phyloP scores from a whole-genome alignment of 2,888 invertebrate genomes.

The Tineola bisselliella region DNA sequence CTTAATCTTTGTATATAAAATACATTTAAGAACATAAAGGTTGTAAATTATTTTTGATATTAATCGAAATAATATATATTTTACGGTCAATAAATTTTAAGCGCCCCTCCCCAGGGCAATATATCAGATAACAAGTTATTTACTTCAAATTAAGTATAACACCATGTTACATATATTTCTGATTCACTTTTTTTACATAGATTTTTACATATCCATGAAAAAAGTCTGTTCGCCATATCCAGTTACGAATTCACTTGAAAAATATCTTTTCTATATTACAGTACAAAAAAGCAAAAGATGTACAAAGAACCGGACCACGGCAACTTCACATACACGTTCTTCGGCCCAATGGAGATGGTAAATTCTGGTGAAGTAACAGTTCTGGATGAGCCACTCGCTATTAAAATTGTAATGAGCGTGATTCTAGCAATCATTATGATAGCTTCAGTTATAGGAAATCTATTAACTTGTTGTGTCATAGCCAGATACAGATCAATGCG shows the following conservation, averaged over 20 bases:
- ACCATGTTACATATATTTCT: too few species aligned
- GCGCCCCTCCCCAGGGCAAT: background rate
- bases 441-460: constrained; percentile 77
- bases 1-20: too few species aligned
- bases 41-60: background rate
- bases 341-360: constrained; percentile 42
- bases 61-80: background rate
- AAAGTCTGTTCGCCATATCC: too few species aligned
- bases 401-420: constrained; percentile 59
- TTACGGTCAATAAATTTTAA: background rate
- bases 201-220: too few species aligned
- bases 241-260: background rate
- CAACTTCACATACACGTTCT: constrained; percentile 42
- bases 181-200: too few species aligned
- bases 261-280: background rate
- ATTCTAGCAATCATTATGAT: constrained; percentile 73
- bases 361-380: constrained; percentile 35
- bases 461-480: constrained; percentile 81
- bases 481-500: constrained; percentile 78
- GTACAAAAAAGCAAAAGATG: background rate
- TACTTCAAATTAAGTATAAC: background rate
- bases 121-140: background rate
- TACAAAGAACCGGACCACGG: constrained; percentile 6
- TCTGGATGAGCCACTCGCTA: constrained; percentile 62
- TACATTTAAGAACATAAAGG: too few species aligned